These are phyloP conservation scores for Petrolisthes manimaculis DNA, from an alignment of 2,888 invertebrate species.

Conservation along the genomic window DNA sequence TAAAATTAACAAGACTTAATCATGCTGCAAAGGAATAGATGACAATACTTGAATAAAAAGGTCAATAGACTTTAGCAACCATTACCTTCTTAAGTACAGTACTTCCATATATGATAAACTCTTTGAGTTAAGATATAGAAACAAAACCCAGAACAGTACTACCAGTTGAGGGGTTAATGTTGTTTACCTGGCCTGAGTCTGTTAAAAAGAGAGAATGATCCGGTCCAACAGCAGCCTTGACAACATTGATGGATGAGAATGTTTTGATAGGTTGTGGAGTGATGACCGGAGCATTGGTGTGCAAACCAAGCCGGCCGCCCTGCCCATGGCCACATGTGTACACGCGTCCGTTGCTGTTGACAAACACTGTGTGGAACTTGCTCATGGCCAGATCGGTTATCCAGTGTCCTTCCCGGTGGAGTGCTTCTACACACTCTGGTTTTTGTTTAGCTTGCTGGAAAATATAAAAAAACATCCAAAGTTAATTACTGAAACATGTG, in stretches of 20 bases:
- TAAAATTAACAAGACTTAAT: too few species aligned
- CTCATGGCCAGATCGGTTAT: constrained; percentile 75
- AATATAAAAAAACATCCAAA: constrained; percentile 15
- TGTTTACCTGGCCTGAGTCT: constrained; percentile 66
- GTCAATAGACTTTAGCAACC: too few species aligned
- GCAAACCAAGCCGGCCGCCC: constrained; percentile 81
- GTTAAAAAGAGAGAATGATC: constrained; percentile 71
- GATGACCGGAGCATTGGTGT: constrained; percentile 75
- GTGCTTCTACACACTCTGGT: constrained; percentile 49
- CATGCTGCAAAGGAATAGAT: too few species aligned
- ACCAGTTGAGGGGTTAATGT: neutral
- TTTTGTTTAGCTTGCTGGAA: constrained; percentile 33
- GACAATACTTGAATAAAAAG: too few species aligned
- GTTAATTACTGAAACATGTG: neutral
- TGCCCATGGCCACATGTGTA: constrained; percentile 87
- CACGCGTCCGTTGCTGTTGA: constrained; percentile 75
- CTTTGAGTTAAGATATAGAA: too few species aligned
- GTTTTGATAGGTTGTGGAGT: constrained; percentile 72
- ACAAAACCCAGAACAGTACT: neutral
- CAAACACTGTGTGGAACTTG: constrained; percentile 83
- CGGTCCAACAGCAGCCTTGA: constrained; percentile 69
- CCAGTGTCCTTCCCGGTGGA: constrained; percentile 36
- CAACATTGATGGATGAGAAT: constrained; percentile 29
- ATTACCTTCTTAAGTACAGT: too few species aligned
- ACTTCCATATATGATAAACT: too few species aligned